These are phyloP conservation scores for Elegia similella DNA, from an alignment of 2,888 invertebrate genomes.

Conservation along the genomic window DNA sequence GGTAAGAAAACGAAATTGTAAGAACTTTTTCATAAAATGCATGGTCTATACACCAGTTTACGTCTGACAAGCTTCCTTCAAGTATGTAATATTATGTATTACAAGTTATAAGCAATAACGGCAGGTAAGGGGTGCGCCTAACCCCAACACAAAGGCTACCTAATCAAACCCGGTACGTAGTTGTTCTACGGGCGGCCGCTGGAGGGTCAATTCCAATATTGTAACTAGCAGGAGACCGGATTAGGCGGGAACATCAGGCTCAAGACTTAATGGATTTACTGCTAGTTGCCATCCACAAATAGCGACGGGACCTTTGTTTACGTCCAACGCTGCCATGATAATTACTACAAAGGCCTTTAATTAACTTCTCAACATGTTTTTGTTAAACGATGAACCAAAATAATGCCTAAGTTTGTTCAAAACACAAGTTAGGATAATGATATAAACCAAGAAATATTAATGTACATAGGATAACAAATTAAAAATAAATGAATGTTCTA, in stretches of 20 bases:
- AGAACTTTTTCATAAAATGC: no score
- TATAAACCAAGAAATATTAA: no score
- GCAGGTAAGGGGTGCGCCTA: not conserved
- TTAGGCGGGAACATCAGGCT: constrained; percentile 44
- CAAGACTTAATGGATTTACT: constrained; percentile 53
- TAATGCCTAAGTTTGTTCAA: not conserved
- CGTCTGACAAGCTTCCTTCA: not conserved
- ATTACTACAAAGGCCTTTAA: constrained; percentile 31
- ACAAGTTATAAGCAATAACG: not conserved
- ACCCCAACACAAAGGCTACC: constrained; percentile 18
- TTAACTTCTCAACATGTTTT: constrained; percentile 29
- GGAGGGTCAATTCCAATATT: constrained; percentile 32
- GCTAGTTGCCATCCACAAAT: constrained; percentile 38
- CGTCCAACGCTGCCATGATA: constrained; percentile 27
- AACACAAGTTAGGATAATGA: no score
- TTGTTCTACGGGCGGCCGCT: constrained; percentile 10
- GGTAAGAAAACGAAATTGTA: no score
- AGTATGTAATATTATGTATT: not conserved
- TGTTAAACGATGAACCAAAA: constrained; percentile 17
- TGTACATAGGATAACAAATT: no score
- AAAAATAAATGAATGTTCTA: no score
- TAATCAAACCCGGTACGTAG: constrained; percentile 21
- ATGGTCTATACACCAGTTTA: no score
- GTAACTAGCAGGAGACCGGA: constrained; percentile 39
- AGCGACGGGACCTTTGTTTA: constrained; percentile 37